Base-by-base conservation (phyloP, 2,888 invertebrate genomes). In the Acleris laterana region DNA sequence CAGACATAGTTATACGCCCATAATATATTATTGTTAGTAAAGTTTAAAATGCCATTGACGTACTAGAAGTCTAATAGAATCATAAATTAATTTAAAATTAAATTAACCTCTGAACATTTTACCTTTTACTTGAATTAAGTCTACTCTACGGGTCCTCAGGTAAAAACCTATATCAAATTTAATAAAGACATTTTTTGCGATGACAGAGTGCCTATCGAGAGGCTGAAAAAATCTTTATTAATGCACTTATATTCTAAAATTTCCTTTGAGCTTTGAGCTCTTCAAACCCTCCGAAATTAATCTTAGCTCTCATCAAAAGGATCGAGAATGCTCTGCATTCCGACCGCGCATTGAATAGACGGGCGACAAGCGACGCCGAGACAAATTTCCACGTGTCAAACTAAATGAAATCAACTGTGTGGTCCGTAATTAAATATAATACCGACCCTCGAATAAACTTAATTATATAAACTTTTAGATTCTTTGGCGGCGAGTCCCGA, bases 161-260 rank as follows among this genome's bases (percentile, higher is more conserved):
- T 86, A 85, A 90, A 88, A 86, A 84, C 84, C 81, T 82, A 82
- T 68, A 61, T 50, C 87, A 87, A 90, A 90, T 90, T 89, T 88
- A 90, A 91, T 90, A 89, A 90, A 87, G 87, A 85, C 81, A 89
- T 89, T 89, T 85, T 88, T 83, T 82, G 72, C 79, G 78, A 83
- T 80, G 82, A 79, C 79, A 78, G 83, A 89, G 86, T 86, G 82
- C 85, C 87, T 84, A 82, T 82, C 74, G 73, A 74, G 74, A 76
- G 74, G 76, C 80, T 83, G 79, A 86, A 83, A 85, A 62, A 86
- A 86, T 84, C 83, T 90, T 89, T 88, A 92, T 89, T 90, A 90
- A 91, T 92, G 89, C 89, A 91, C 90, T 90, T 90, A 90, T 85
- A 88, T 90, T 89, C 89, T 84, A 87, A 89, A 90, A 88, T 87